Base-by-base conservation (phyloP, 53 echinoderm and acorn worm genomes). In the Temnopleurus reevesii region DNA sequence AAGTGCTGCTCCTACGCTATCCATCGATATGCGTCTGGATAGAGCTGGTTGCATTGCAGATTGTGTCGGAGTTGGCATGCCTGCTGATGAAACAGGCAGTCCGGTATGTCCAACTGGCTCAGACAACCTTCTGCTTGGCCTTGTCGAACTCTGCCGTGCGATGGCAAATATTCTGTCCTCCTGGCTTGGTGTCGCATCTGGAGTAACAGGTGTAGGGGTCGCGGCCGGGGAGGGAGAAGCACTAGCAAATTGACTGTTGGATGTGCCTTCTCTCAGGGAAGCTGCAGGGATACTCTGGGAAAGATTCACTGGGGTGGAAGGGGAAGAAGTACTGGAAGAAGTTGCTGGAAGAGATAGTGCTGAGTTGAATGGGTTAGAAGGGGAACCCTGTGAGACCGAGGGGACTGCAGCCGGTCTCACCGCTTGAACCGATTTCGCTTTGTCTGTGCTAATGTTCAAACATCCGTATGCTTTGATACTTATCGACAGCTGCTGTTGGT, bases 381-480 rank as follows among this genome's bases (percentile, higher is more conserved):
- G 51, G 21, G 88, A 87, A 51, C 88, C 66, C 13, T 53, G 92
- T 19, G 65, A 35, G 66, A 61, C 89, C 10, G 54, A 33, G 65
- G 45, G 33, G 66, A 46, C 34, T 53, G 45, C 49, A 54, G 44
- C 43, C 21, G 53, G 71, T 64, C 71, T 81, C 15, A 46, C 56
- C 19, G 55, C 83, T 46, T 71, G 54, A 51, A 45, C 29, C 15
- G 83, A 82, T 83, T 76, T 91, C 27, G 71, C 88, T 19, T 89
- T 81, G 82, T 60, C 81, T 7, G 91, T 90, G 44, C 77, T 89
- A 17, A 91, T 89, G 13, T 83, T 91, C 53, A 94, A 46, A 57
- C 94, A 94, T 5, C 96, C 96, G 31, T 96, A 96, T 0, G 94
- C 91, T 53, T 93, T 91, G 34, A 96, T 96, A 77, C 96, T 96